Percentiles rank a stretch among this genome's conserved stretches.
phyloP scores from a whole-genome alignment of 2,113 vertebrate genomes.

The Anser cygnoides region DNA sequence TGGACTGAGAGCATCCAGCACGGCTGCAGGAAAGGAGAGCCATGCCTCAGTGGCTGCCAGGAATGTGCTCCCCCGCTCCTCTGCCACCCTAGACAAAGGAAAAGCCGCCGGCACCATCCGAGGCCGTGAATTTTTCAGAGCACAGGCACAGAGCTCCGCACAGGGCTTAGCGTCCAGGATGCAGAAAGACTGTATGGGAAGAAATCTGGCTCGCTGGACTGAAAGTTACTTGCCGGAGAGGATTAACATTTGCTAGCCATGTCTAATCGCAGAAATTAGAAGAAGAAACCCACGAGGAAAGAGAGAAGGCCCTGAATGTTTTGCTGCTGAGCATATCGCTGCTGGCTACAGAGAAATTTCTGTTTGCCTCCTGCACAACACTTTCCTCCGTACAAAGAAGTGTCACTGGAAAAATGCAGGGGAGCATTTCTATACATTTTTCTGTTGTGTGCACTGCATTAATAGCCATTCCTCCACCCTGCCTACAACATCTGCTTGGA shows the following conservation, averaged over 20 bases:
- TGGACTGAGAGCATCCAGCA: not conserved
- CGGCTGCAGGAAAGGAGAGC: not conserved
- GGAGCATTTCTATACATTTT: not conserved
- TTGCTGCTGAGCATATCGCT: not conserved
- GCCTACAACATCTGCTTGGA: not conserved
- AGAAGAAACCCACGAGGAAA: not conserved
- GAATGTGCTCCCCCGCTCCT: not conserved
- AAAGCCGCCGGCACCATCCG: not conserved
- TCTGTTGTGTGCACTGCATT: not conserved
- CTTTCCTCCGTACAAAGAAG: not conserved
- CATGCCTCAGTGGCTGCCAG: not conserved
- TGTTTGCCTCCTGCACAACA: not conserved
- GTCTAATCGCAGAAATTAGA: not conserved
- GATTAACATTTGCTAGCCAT: not conserved
- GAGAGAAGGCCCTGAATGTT: not conserved
- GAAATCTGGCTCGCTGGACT: not conserved
- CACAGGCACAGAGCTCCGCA: rapidly evolving
- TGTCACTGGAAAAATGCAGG: not conserved
- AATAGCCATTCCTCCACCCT: not conserved
- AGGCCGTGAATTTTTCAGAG: not conserved
- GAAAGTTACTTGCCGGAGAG: not conserved
- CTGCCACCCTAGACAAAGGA: not conserved
- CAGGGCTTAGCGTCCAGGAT: not conserved
- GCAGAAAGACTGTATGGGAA: not conserved
- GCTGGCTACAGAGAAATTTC: not conserved